These are phyloP conservation scores for Drosophila parthenogenetica DNA, from an alignment of 2,888 invertebrate species.

Conservation along the genomic window DNA sequence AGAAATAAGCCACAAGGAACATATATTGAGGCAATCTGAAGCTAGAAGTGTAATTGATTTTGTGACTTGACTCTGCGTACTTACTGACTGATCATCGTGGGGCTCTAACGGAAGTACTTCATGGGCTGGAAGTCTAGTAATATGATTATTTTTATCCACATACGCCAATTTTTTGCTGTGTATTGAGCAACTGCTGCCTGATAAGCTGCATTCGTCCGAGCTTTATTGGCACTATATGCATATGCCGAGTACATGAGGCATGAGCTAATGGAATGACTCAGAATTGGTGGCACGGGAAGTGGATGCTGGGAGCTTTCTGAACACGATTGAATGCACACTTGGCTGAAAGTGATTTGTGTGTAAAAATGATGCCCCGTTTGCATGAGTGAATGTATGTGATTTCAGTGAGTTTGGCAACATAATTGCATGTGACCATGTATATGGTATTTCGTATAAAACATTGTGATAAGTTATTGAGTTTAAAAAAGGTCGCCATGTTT, in stretches of 20 bases:
- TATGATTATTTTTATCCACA: no score
- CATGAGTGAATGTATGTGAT: slow-evolving; percentile 32
- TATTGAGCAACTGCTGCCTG: slow-evolving; percentile 32
- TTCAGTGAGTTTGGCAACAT: slow-evolving; percentile 71
- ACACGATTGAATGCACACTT: slow-evolving; percentile 72
- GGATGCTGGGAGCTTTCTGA: slow-evolving; percentile 24
- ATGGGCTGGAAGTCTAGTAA: no score
- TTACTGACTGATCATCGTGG: no score
- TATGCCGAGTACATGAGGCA: slow-evolving; percentile 23
- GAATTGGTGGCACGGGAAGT: not conserved
- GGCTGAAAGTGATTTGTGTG: slow-evolving; percentile 77
- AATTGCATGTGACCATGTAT: slow-evolving; percentile 64
- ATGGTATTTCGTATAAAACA: slow-evolving; percentile 39
- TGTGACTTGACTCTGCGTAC: no score
- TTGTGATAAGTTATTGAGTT: slow-evolving; percentile 56
- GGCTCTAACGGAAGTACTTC: no score
- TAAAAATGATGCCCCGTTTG: slow-evolving; percentile 60
- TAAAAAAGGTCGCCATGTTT: slow-evolving; percentile 48
- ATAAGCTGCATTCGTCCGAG: slow-evolving; percentile 59
- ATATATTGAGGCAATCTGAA: not conserved
- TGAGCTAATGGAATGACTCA: not conserved
- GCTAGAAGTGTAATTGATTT: no score
- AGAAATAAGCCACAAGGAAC: not conserved
- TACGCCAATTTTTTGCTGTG: slow-evolving; percentile 27
- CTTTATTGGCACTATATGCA: slow-evolving; percentile 72